phyloP scores from a whole-genome alignment of 2,113 vertebrate genomes.

The Etheostoma spectabile region DNA sequence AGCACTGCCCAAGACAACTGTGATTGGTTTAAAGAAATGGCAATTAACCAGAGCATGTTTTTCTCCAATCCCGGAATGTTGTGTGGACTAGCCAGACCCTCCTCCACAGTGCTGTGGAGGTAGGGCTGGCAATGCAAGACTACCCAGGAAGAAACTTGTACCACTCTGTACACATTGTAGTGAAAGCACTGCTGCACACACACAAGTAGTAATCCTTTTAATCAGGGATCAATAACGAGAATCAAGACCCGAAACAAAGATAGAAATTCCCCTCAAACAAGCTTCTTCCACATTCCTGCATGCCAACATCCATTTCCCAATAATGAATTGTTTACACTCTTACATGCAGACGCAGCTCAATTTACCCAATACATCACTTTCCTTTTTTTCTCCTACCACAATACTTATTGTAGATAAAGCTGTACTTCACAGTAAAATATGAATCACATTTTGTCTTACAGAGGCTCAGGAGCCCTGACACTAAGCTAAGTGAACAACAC shows the following conservation, averaged over 20 bases:
- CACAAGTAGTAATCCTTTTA: slow-evolving; percentile 21
- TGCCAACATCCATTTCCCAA: slow-evolving; percentile 34
- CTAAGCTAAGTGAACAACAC: slow-evolving; percentile 11
- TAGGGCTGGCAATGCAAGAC: no score
- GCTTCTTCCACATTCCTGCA: slow-evolving; percentile 2
- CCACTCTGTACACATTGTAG: neutral
- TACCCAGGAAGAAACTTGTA: neutral
- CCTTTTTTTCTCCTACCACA: neutral
- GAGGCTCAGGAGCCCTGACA: neutral
- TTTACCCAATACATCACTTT: slow-evolving; percentile 33
- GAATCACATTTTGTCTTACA: neutral
- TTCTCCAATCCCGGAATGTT: no score
- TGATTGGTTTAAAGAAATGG: no score
- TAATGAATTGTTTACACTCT: slow-evolving; percentile 46
- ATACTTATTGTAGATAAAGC: slow-evolving; percentile 3
- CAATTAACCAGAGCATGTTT: no score
- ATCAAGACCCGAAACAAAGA: slow-evolving; percentile 17
- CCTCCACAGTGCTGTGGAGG: no score
- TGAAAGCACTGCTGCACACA: neutral
- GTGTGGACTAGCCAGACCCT: no score
- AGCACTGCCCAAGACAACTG: no score
- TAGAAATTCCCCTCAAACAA: slow-evolving; percentile 27
- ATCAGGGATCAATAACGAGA: slow-evolving; percentile 34
- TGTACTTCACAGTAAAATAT: neutral
- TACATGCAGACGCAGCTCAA: slow-evolving; percentile 40